These are phyloP conservation scores for Hypanus sabinus DNA, from an alignment of 2,113 vertebrate species.

Conservation along the genomic window DNA sequence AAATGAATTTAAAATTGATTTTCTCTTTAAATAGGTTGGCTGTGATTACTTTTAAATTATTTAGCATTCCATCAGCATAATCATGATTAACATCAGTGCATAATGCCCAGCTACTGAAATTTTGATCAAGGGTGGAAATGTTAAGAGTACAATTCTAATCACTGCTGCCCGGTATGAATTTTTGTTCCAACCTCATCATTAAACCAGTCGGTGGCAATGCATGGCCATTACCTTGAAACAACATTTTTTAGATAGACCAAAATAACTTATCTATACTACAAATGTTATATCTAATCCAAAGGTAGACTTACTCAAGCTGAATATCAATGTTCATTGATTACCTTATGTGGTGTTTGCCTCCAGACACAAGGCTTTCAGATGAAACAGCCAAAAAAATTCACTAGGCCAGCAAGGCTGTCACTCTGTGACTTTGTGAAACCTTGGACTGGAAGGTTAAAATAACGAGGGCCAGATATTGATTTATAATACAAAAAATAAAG, in stretches of 20 bases:
- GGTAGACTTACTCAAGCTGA: neutral
- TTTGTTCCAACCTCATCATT: neutral
- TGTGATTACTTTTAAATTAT: conserved; percentile 17
- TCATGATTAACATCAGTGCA: conserved; percentile 13
- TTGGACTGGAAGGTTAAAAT: conserved; percentile 3
- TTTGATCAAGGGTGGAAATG: neutral
- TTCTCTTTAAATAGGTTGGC: neutral
- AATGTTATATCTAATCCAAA: neutral
- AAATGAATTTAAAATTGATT: conserved; percentile 34
- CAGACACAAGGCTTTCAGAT: neutral
- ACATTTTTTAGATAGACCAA: neutral
- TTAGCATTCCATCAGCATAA: conserved; percentile 16
- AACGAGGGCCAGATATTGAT: neutral
- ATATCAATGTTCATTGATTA: conserved; percentile 22
- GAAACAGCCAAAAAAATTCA: neutral
- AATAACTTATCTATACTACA: neutral
- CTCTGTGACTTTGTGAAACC: neutral
- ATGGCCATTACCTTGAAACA: neutral
- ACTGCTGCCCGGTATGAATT: neutral
- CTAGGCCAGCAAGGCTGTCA: neutral
- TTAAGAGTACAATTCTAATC: conserved; percentile 14
- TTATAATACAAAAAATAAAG: neutral
- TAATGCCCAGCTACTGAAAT: neutral
- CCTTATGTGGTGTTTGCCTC: neutral
- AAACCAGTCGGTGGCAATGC: neutral